Evolutionary conservation across 2,888 invertebrate species (phyloP).

Genomic region (Drosophila percnosoma): DNA sequence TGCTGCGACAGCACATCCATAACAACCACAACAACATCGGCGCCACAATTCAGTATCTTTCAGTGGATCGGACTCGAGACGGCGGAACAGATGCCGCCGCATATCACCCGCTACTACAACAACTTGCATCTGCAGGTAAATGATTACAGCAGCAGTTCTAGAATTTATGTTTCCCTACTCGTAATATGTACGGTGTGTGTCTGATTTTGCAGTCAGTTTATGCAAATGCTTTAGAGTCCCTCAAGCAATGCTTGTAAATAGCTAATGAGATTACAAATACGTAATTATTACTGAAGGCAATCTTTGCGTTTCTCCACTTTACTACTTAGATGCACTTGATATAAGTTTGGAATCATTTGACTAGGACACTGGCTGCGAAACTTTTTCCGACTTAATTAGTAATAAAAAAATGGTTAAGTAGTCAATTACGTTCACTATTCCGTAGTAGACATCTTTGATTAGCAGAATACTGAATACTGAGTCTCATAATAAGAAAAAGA

Average conservation of each 20-base stretch:
- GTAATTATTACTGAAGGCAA: conserved; percentile 1
- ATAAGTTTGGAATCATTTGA: neutral
- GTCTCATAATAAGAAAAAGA: neutral
- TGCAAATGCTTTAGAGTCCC: neutral
- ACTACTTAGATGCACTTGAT: neutral
- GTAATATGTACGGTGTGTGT: neutral
- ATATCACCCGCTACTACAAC: conserved; percentile 89
- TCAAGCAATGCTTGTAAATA: conserved; percentile 1
- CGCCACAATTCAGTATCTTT: conserved; percentile 65
- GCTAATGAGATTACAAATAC: neutral
- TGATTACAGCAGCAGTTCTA: conserved; percentile 24
- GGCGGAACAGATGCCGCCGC: conserved; percentile 87
- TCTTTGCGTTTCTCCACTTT: neutral
- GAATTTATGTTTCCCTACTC: neutral
- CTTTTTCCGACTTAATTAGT: neutral
- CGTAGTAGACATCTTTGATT: neutral
- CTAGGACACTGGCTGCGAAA: neutral
- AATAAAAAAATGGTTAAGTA: neutral
- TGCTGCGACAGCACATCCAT: conserved; percentile 61
- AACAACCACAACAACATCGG: conserved; percentile 39
- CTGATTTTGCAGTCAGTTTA: neutral
- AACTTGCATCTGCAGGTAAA: conserved; percentile 85
- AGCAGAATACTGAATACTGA: neutral
- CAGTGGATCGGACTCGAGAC: conserved; percentile 90
- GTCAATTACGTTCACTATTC: neutral